These are phyloP conservation scores for Apteryx mantelli DNA, from an alignment of 2,113 vertebrate species.

Conservation along the genomic window DNA sequence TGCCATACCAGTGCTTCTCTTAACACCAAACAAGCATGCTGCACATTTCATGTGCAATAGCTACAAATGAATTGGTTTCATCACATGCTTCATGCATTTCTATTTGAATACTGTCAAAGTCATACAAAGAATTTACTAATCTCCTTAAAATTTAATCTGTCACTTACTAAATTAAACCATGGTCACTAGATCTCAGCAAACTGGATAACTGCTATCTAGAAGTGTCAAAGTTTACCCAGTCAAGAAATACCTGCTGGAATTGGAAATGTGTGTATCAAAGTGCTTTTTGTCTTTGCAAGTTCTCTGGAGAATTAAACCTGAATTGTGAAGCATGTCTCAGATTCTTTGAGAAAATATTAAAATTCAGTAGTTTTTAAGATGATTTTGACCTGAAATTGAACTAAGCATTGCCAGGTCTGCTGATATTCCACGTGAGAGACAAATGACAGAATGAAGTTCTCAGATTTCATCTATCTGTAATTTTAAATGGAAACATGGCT, in stretches of 20 bases:
- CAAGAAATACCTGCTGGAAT: background rate
- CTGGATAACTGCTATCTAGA: background rate
- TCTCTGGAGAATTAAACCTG: background rate
- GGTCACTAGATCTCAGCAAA: background rate
- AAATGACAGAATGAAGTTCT: accelerated
- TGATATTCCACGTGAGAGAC: background rate
- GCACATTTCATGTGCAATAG: background rate
- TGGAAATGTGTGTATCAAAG: background rate
- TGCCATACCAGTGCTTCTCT: background rate
- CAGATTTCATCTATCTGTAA: background rate
- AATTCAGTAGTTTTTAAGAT: background rate
- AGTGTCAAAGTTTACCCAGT: background rate
- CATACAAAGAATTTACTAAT: background rate
- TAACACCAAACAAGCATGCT: background rate
- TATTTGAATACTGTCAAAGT: background rate
- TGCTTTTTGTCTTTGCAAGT: background rate
- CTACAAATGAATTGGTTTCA: background rate
- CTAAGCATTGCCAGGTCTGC: background rate
- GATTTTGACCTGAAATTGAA: background rate
- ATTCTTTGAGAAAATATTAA: background rate
- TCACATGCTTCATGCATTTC: background rate
- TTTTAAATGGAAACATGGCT: background rate
- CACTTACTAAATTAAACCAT: background rate
- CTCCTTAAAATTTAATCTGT: background rate
- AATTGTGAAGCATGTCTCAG: background rate